phyloP scores from a whole-genome alignment of 1,140 invertebrate genomes.

The Bombus breviceps region DNA sequence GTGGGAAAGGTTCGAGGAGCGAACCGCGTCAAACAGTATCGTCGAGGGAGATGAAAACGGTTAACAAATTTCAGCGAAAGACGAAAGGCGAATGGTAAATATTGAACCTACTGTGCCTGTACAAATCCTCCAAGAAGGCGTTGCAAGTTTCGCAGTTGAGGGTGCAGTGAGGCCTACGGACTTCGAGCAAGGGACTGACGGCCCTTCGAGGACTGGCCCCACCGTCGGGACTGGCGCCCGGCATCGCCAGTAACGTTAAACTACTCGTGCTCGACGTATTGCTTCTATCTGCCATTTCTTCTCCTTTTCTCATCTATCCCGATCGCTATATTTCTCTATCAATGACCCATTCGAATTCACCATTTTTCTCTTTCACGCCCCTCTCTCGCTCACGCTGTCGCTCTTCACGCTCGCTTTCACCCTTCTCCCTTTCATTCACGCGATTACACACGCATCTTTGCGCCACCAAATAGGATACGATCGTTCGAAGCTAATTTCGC shows the following conservation, averaged over 20 bases:
- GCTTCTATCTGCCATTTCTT: conserved; percentile 75
- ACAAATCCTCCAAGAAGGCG: conserved; percentile 86
- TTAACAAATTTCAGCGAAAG: not conserved
- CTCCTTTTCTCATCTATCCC: conserved; percentile 9
- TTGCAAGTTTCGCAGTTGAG: conserved; percentile 88
- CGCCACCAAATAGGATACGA: not conserved
- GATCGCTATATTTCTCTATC: conserved; percentile 12
- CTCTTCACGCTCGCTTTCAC: not conserved
- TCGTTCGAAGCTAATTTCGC: too few relatives aligned
- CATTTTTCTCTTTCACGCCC: not conserved
- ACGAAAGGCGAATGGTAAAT: not conserved
- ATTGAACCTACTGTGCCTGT: conserved; percentile 85
- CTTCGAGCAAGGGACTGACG: conserved; percentile 87
- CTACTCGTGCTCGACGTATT: conserved; percentile 75
- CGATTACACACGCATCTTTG: not conserved
- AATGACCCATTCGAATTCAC: not conserved
- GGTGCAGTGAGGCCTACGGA: conserved; percentile 87
- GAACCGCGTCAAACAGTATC: not conserved
- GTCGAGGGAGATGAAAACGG: not conserved
- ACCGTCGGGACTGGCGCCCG: conserved; percentile 77
- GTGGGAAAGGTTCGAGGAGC: not conserved
- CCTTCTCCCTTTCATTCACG: not conserved
- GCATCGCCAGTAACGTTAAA: conserved; percentile 73
- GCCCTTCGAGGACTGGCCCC: conserved; percentile 85
- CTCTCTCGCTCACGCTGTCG: not conserved